These are phyloP conservation scores for Arctopsyche grandis DNA, from an alignment of 1,140 invertebrate species.

Conservation along the genomic window DNA sequence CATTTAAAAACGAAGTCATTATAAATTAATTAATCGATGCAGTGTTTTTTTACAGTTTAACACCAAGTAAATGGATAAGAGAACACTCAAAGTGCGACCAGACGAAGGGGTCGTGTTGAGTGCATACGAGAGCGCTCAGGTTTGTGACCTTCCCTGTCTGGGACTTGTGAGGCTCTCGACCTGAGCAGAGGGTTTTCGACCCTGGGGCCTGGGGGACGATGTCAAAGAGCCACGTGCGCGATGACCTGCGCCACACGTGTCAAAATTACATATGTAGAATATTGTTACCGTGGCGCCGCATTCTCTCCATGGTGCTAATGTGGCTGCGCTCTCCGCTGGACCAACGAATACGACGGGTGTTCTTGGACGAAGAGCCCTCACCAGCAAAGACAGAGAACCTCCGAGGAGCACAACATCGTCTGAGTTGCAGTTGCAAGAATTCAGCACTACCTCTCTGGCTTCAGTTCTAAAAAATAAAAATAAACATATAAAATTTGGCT, in stretches of 20 bases:
- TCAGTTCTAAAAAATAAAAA: slow-evolving; percentile 72
- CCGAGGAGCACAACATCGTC: slow-evolving; percentile 83
- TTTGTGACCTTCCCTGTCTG: background rate
- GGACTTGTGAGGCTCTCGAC: background rate
- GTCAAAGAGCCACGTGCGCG: background rate
- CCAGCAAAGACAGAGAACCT: slow-evolving; percentile 76
- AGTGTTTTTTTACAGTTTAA: too few relatives aligned
- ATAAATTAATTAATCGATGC: too few relatives aligned
- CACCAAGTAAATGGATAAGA: too few relatives aligned
- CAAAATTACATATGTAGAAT: background rate
- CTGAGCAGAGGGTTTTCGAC: background rate
- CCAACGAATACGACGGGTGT: slow-evolving; percentile 83
- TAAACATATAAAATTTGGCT: background rate
- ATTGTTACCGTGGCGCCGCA: slow-evolving; percentile 75
- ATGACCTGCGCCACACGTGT: background rate
- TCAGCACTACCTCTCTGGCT: slow-evolving; percentile 83
- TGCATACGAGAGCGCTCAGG: background rate
- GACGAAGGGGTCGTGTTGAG: too few relatives aligned
- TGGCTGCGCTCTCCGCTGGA: slow-evolving; percentile 86
- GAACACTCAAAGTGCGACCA: too few relatives aligned
- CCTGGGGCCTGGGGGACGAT: background rate
- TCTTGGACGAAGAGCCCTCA: slow-evolving; percentile 59
- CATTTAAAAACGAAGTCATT: too few relatives aligned
- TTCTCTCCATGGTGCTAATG: slow-evolving; percentile 87
- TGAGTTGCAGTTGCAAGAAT: slow-evolving; percentile 81